Base-by-base conservation (phyloP, 92 coral and sea anemone species). In the Umimayanthus kanabou region DNA sequence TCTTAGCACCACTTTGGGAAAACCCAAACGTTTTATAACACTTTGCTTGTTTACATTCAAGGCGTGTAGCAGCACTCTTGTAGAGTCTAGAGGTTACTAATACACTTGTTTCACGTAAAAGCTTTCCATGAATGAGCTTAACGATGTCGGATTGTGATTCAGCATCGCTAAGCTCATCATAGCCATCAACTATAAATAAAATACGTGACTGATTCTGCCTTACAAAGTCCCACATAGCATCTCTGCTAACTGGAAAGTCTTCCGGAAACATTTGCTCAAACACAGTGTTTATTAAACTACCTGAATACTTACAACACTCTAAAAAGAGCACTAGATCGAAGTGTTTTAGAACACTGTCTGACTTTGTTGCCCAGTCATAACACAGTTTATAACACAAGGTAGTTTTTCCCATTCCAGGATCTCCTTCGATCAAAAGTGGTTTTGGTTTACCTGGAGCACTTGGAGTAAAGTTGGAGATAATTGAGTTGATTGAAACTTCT, bases 331-430 rank as follows among this genome's bases (percentile, higher is more conserved):
- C 73, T 10, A 67, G 29, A 4, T 67, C 8, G 5, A 67, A 67
- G 13, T 23, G 7, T 1, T n/a, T 67, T 33, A 67, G 73, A n/a
- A 3, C 37, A 67, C 7, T 67, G 33, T 67, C 73, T 23, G 73
- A 30, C 4, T 67, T 67, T 67, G 73, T 67, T 67, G 73, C 37
- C 73, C 73, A 67, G 37, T 67, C 73, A 29, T 67, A 67, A n/a
- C 73, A 67, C 33, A 67, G 29, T 29, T 67, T n/a, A 23, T 67
- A 30, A n/a, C 73, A 67, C 25, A 67, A 29, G 1, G 33, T 67
- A 5, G 73, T 67, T 29, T 67, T 67, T 10, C 73, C 73, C 73
- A 67, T 67, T 67, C 73, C 73, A 67, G 73, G 73, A 67, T n/a
- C 73, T 67, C 73, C 73, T 10, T 67, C 73, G 4, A 67, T 67